Evolutionary conservation across 2,113 vertebrate species (phyloP).

Genomic region (Carollia perspicillata): DNA sequence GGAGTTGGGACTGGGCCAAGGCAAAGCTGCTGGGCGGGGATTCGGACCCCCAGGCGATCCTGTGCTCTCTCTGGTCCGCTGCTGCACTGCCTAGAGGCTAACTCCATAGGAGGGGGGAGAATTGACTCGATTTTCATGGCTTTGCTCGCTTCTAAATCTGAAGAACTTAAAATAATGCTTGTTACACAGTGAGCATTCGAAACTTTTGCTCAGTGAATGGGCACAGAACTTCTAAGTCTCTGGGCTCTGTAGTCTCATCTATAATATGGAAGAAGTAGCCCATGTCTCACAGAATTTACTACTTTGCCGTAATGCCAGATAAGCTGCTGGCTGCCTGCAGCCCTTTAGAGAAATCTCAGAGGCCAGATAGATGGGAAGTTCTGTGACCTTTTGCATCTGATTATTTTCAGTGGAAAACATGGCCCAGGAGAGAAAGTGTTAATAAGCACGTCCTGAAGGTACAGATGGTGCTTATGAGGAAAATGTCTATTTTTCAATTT

Average conservation of each 20-base stretch:
- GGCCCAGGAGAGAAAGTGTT: slow-evolving; percentile 63
- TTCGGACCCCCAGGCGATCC: neutral
- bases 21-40: neutral
- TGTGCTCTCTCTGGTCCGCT: neutral
- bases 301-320: neutral
- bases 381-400: neutral
- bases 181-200: neutral
- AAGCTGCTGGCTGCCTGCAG: neutral
- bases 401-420: slow-evolving; percentile 28
- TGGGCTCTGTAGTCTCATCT: neutral
- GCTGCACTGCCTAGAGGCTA: neutral
- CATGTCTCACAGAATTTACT: neutral
- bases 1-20: neutral
- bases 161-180: neutral
- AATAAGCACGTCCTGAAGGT: slow-evolving; percentile 60
- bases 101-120: neutral
- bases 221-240: neutral
- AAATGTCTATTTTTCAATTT: slow-evolving; percentile 78
- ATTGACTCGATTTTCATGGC: neutral
- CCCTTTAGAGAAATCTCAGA: slow-evolving; percentile 4
- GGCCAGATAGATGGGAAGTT: neutral
- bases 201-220: neutral
- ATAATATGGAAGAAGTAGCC: neutral
- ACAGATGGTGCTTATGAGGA: slow-evolving; percentile 55
- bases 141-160: neutral